phyloP scores from a whole-genome alignment of 2,113 vertebrate species.

The Rhadina sibilatrix region DNA sequence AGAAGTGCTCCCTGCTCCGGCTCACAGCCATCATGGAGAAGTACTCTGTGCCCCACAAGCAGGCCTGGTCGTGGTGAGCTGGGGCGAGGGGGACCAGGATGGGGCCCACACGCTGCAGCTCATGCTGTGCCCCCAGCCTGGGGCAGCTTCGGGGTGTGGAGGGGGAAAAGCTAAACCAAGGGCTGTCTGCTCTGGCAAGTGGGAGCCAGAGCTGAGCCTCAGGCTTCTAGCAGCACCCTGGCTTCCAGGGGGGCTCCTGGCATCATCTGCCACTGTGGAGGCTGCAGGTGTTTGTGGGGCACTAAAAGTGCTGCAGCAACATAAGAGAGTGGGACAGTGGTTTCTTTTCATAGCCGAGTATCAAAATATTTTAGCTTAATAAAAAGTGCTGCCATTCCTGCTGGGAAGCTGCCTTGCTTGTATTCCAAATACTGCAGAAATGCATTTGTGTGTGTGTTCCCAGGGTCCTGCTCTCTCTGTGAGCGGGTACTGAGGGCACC shows the following conservation, averaged over 20 bases:
- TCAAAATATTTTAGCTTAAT: neutral
- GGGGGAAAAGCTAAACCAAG: neutral
- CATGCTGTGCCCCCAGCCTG: fast-evolving
- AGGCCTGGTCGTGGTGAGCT: conserved; percentile 82
- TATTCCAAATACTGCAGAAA: neutral
- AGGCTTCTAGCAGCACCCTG: neutral
- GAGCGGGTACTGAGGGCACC: fast-evolving
- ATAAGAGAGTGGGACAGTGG: neutral
- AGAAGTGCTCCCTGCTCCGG: conserved; percentile 84
- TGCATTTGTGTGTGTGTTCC: no score
- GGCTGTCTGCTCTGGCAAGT: neutral
- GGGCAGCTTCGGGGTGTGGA: fast-evolving
- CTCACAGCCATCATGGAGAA: conserved; percentile 88
- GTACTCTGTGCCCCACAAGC: conserved; percentile 79
- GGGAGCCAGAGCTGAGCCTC: neutral
- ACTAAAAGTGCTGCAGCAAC: neutral
- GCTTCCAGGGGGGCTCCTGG: neutral
- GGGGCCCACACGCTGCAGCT: neutral
- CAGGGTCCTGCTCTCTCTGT: neutral
- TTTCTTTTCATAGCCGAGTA: neutral
- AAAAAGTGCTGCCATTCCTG: neutral
- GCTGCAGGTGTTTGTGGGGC: neutral
- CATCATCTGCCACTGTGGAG: neutral
- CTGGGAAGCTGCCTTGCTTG: neutral
- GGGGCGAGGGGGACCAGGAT: fast-evolving